phyloP scores from a whole-genome alignment of 2,113 vertebrate genomes.

The Collichthys lucidus region DNA sequence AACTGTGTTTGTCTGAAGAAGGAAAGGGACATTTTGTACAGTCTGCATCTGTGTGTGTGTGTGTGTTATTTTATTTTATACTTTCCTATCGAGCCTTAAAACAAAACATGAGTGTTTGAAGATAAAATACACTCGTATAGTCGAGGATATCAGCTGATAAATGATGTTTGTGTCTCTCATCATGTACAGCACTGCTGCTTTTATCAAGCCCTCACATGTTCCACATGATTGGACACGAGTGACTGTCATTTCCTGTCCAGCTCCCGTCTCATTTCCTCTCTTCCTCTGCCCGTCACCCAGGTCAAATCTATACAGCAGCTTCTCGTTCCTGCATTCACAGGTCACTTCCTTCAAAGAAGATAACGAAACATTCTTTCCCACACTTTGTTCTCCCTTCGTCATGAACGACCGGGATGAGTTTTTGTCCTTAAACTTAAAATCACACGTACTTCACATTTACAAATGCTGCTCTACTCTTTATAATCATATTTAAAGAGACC shows the following conservation, averaged over 20 bases:
- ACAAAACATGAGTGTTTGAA: not conserved
- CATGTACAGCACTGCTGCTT: not conserved
- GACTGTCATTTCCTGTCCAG: constrained; percentile 74
- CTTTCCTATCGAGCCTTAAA: not conserved
- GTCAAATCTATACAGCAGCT: constrained; percentile 63
- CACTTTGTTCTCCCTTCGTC: not conserved
- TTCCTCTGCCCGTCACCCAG: constrained; percentile 56
- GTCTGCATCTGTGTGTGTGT: constrained; percentile 15
- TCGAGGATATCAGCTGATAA: not conserved
- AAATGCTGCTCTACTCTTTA: no score
- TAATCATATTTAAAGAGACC: no score
- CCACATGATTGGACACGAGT: constrained; percentile 67
- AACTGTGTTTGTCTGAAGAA: constrained; percentile 64
- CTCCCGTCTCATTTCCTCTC: constrained; percentile 71
- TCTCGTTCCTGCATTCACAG: constrained; percentile 36
- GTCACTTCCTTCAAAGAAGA: constrained; percentile 58
- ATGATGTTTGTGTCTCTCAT: no score
- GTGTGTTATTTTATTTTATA: not conserved
- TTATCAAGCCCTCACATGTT: constrained; percentile 58
- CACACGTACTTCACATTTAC: no score
- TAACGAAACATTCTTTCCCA: constrained; percentile 2
- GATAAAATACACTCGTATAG: not conserved
- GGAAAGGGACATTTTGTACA: constrained; percentile 56
- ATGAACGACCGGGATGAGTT: not conserved
- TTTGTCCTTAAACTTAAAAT: not conserved